Conservation (phyloP, 2,113 vertebrate species). For the Pedetes capensis region DNA sequence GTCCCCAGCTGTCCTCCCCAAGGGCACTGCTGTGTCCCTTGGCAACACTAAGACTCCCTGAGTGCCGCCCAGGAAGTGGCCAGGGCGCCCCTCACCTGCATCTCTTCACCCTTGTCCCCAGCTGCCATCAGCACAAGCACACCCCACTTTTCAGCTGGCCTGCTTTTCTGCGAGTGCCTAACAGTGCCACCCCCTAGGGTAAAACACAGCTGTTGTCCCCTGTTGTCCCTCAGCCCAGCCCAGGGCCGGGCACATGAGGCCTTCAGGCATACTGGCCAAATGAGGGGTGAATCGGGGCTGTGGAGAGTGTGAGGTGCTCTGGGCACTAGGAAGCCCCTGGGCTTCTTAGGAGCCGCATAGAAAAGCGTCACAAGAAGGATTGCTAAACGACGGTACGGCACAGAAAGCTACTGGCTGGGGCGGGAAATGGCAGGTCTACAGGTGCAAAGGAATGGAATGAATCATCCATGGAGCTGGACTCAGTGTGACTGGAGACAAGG, state of each 20-base stretch:
- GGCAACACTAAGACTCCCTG: not conserved
- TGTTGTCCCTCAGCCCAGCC: not conserved
- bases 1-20: not conserved
- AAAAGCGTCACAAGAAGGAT: not conserved
- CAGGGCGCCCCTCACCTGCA: not conserved
- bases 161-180: not conserved
- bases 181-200: rapidly evolving
- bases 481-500: not conserved
- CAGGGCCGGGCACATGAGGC: too few relatives aligned
- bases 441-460: not conserved
- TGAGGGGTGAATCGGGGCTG: rapidly evolving
- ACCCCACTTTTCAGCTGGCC: not conserved
- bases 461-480: not conserved
- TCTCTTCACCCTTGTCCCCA: not conserved
- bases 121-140: not conserved
- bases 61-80: not conserved
- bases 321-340: not conserved
- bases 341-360: not conserved
- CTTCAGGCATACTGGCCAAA: rapidly evolving
- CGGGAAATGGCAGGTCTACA: not conserved
- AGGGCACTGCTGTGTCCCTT: rapidly evolving
- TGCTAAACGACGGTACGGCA: not conserved
- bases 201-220: not conserved
- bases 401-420: not conserved
- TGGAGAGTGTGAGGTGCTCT: not conserved